Conservation (phyloP, 2,888 invertebrate genomes). For the Watsonalla cultraria region DNA sequence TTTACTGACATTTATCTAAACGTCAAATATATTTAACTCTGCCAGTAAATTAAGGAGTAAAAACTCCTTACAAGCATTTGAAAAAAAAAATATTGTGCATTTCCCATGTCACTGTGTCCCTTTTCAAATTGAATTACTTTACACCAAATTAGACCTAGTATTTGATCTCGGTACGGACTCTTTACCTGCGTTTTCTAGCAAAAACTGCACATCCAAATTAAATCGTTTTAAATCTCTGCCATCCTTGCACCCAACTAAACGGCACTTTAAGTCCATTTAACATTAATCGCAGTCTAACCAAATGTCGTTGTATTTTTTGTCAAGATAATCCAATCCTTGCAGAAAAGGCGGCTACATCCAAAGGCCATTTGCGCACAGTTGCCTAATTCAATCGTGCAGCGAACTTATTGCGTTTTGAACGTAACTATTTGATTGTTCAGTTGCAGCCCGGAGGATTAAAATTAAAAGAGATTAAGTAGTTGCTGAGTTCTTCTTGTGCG, state of each 20-base stretch:
- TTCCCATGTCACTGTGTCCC: too few relatives aligned
- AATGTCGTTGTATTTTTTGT: conserved; percentile 3
- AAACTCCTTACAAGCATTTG: too few relatives aligned
- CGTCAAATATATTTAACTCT: too few relatives aligned
- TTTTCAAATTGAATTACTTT: too few relatives aligned
- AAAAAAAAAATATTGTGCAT: too few relatives aligned
- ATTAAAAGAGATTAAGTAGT: not conserved
- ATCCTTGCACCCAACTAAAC: conserved; percentile 31
- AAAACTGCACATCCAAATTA: not conserved
- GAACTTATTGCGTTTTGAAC: conserved; percentile 29
- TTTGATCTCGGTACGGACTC: too few relatives aligned
- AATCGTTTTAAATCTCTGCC: conserved; percentile 6
- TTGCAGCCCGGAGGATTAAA: conserved; percentile 26
- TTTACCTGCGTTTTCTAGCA: too few relatives aligned
- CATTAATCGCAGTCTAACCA: conserved; percentile 30
- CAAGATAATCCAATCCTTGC: conserved; percentile 54
- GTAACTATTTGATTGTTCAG: conserved; percentile 21
- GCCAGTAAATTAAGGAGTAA: too few relatives aligned
- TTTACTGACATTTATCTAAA: too few relatives aligned
- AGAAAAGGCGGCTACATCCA: conserved; percentile 13
- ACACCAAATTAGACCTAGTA: too few relatives aligned
- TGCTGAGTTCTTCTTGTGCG: not conserved
- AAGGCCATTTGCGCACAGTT: conserved; percentile 22
- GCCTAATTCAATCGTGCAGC: conserved; percentile 28
- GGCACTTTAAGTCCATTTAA: conserved; percentile 38